Evolutionary conservation across 37 sponge, comb jelly and placozoan genomes (phyloP).

Genomic region (Crambe crambe): DNA sequence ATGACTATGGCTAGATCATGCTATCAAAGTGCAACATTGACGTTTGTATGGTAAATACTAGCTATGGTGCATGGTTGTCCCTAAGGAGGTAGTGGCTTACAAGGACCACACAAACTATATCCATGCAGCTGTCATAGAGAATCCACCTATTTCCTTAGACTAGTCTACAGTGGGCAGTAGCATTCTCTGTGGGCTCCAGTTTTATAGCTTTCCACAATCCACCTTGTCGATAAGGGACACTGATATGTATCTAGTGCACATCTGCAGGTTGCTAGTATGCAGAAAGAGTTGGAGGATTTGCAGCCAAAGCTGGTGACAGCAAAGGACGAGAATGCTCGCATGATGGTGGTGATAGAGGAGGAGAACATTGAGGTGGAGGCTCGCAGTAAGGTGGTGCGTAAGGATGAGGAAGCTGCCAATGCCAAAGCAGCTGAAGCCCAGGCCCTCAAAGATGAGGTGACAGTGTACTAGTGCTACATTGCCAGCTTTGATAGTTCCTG

Average conservation of each 20-base stretch:
- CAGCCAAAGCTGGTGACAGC: constrained; percentile 95
- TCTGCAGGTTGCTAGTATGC: constrained; percentile 90
- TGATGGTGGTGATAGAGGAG: constrained; percentile 95
- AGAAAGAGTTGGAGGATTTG: constrained; percentile 94
- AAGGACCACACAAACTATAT: too few species aligned
- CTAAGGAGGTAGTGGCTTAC: too few species aligned
- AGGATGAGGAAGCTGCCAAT: constrained; percentile 92
- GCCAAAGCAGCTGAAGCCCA: constrained; percentile 90
- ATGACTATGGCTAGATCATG: too few species aligned
- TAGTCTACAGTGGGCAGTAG: too few species aligned
- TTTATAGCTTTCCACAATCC: not conserved
- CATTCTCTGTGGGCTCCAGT: too few species aligned
- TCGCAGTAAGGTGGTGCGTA: constrained; percentile 81
- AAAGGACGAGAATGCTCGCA: constrained; percentile 86
- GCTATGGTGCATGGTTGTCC: too few species aligned
- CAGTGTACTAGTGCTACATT: not conserved
- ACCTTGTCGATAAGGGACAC: too few species aligned
- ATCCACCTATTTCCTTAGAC: too few species aligned
- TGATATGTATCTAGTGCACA: too few species aligned
- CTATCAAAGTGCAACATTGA: too few species aligned
- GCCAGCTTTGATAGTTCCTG: not conserved
- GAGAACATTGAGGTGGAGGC: constrained; percentile 87
- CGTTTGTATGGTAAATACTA: too few species aligned
- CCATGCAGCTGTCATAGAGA: too few species aligned
- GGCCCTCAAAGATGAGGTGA: constrained; percentile 94